Evolutionary conservation across 2,113 vertebrate species (phyloP).

Genomic region (Hypocryptadius cinnamomeus): DNA sequence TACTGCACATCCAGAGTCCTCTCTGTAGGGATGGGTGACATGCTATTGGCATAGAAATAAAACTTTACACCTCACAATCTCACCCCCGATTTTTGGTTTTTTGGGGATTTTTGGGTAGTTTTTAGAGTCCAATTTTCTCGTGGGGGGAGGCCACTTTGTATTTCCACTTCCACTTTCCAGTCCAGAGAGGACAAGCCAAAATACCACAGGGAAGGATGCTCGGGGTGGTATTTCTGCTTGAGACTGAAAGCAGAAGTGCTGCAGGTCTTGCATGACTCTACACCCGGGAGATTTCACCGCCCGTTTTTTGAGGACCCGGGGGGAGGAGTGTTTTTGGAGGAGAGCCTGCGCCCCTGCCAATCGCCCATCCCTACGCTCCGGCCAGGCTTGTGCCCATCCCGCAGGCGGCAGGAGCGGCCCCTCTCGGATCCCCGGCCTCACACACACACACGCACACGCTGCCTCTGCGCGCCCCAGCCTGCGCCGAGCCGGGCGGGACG

Average conservation of each 20-base stretch:
- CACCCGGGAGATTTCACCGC: neutral
- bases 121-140: neutral
- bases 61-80: neutral
- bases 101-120: neutral
- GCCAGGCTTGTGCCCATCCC: neutral
- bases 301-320: fast-evolving
- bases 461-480: neutral
- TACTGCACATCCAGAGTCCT: neutral
- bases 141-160: neutral
- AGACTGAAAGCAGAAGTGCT: constrained; percentile 39
- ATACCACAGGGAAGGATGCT: constrained; percentile 1
- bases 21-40: constrained; percentile 47
- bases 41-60: neutral
- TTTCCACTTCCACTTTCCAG: constrained; percentile 41
- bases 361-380: constrained; percentile 1
- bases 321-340: neutral
- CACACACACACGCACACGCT: neutral
- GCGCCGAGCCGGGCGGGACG: neutral
- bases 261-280: neutral
- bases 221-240: neutral
- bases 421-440: neutral
- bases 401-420: neutral
- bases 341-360: neutral
- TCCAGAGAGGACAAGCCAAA: constrained; percentile 19
- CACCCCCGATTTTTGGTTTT: neutral